Base-by-base conservation (phyloP, 2,888 invertebrate species). In the Pheosia gnoma region DNA sequence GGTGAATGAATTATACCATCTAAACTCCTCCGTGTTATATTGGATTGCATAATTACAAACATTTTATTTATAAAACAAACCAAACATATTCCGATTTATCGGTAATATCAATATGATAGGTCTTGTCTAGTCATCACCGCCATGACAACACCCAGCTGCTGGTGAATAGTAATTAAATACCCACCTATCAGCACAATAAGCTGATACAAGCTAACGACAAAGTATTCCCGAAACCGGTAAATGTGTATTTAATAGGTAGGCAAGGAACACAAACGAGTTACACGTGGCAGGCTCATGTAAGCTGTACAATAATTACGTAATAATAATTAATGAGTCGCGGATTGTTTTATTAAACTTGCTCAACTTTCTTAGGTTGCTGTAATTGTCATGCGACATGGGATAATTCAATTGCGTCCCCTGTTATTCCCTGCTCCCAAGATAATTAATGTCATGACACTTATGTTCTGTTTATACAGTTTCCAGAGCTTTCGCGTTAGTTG, bases 341-440 rank as follows among this genome's bases (percentile, higher is more conserved):
- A 59, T 63, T 55, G 61, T 65, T 59, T 73, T 60, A 63, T 69
- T 64, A 13, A 61, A 67, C 61, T 60, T 66, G 57, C 62, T 61
- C 61, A 63, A 57, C 61, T 61, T 58, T 39, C 45, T 8, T 10
- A 57, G 54, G 62, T 63, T 54, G 63, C 56, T 69, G 68, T 67
- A 73, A 72, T 68, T 71, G 66, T 76, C 69, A 70, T 62, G 65
- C 61, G 59, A 71, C 68, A 68, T 67, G 60, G 64, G 61, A 62
- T 74, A 74, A 78, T 73, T 70, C 60, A 74, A 75, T 79, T 74
- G 74, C 57, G 65, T 62, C 47, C 43, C 59, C 38, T 63, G 54
- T 67, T 70, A 67, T 68, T 61, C 61, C 25, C 59, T 65, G 62
- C 54, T 69, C 65, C 61, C 62, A 64, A 69, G 45, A 63, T 68